Conservation (phyloP, 64 coral and sea anemone genomes). For the Catalaphyllia jardinei region DNA sequence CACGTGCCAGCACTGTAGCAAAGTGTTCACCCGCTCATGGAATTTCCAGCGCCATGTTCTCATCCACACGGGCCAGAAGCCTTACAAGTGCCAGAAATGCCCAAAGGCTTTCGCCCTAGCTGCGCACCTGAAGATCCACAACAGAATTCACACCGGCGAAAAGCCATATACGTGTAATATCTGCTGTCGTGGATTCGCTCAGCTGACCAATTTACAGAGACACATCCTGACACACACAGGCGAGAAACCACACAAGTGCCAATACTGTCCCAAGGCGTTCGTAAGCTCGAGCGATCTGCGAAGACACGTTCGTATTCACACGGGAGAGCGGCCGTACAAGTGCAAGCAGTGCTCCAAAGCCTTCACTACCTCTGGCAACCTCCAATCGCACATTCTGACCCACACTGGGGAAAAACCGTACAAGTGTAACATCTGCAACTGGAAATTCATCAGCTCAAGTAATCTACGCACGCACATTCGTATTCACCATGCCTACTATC, state of each 20-base stretch:
- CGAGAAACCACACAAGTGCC: slow-evolving; percentile 97
- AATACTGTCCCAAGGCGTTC: slow-evolving; percentile 98
- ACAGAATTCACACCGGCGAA: slow-evolving; percentile 97
- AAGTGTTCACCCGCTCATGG: slow-evolving; percentile 98
- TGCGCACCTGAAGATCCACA: slow-evolving; percentile 97
- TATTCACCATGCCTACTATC: slow-evolving; percentile 92
- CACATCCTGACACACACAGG: slow-evolving; percentile 98
- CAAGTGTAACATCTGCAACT: slow-evolving; percentile 98
- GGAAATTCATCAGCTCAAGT: slow-evolving; percentile 99
- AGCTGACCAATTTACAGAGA: slow-evolving; percentile 93
- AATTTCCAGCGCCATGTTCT: slow-evolving; percentile 97
- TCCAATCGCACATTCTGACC: slow-evolving; percentile 96
- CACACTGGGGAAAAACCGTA: slow-evolving; percentile 97
- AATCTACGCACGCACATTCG: slow-evolving; percentile 96
- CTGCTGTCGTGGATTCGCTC: slow-evolving; percentile 94
- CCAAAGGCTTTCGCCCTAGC: slow-evolving; percentile 97
- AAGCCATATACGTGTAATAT: slow-evolving; percentile 98
- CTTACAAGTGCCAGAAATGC: slow-evolving; percentile 97
- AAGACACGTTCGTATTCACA: slow-evolving; percentile 97
- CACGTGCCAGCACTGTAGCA: slow-evolving; percentile 96
- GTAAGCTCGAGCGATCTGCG: slow-evolving; percentile 98
- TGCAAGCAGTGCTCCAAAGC: slow-evolving; percentile 99
- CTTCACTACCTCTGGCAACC: slow-evolving; percentile 94
- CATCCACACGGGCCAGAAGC: slow-evolving; percentile 97
- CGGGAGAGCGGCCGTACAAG: slow-evolving; percentile 94